Evolutionary conservation across 2,888 invertebrate species (phyloP), one percentile per base, ranked within the genome.

Genomic region (Shargacucullia verbasci): DNA sequence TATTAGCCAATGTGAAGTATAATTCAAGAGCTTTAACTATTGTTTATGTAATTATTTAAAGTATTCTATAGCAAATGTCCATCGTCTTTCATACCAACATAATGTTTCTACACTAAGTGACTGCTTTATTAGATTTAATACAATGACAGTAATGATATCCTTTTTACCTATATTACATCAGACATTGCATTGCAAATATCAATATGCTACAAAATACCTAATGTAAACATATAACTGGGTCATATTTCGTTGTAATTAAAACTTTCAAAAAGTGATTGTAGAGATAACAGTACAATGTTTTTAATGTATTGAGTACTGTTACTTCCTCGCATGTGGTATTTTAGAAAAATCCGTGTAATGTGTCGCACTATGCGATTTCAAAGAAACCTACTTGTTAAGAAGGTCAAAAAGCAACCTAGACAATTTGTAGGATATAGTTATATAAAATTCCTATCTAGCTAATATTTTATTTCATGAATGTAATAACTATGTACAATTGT

Each of bases 401-500:
- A 70, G 77, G 76, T 76, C 63, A 73, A 77, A 73, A 69, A 78
- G 76, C 76, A 76, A 86, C 81, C 67, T 89, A 89, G 87, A 79
- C 78, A 86, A 89, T 84, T 86, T 77, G 56, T 87, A 85, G 86
- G 79, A 74, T 86, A 86, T 87, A 86, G 76, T 84, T 83, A 81
- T 81, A 82, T 79, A 76, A 71, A 79, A 82, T 78, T 76, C 81
- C 80, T 82, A 78, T 80, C 73, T 81, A 82, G 79, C 63, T 78
- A 78, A 68, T 74, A 79, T 73, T 85, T 87, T 85, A 85, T 83
- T 86, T 87, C 83, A 84, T 84, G 80, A 83, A 80, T 83, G 81
- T 82, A 81, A 80, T 80, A 83, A 83, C 70, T 84, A 84, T 87
- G 87, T 90, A 88, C 87, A 90, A 90, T 85, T 81, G 85, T 91